phyloP scores from a whole-genome alignment of 2,113 vertebrate species.

The Xerus inauris region DNA sequence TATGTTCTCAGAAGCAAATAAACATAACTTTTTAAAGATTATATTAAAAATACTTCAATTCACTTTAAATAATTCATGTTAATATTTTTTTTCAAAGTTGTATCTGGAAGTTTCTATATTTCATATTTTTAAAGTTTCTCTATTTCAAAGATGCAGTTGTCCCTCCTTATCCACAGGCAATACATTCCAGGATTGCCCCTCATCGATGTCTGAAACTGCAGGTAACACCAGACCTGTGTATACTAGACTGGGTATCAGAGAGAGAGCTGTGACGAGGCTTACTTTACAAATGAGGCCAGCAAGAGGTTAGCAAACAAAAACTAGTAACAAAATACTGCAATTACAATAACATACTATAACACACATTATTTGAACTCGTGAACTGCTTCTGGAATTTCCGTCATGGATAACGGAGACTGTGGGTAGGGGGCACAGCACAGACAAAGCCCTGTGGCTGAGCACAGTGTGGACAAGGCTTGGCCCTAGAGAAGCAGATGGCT shows the following conservation, averaged over 20 bases:
- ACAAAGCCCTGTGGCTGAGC: background rate
- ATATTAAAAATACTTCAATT: background rate
- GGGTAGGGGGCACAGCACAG: background rate
- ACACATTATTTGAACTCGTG: background rate
- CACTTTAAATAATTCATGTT: background rate
- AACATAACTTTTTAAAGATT: background rate
- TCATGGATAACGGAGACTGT: background rate
- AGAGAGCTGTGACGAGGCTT: background rate
- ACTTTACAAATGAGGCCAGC: background rate
- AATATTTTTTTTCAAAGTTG: constrained; percentile 16
- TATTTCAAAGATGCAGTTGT: background rate
- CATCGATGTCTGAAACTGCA: background rate
- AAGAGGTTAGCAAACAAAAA: background rate
- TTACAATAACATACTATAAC: background rate
- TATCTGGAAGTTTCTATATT: background rate
- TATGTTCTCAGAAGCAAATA: background rate
- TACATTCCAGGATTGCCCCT: background rate
- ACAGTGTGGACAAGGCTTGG: background rate
- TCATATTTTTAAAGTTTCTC: background rate
- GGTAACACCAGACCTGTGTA: background rate
- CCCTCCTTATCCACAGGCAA: background rate
- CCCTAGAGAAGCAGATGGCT: background rate
- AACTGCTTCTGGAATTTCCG: background rate
- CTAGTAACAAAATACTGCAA: background rate
- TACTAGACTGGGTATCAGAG: background rate